Base-by-base conservation (phyloP, 2,797 vertebrate species). In the Pseudotriccus pelzelni region DNA sequence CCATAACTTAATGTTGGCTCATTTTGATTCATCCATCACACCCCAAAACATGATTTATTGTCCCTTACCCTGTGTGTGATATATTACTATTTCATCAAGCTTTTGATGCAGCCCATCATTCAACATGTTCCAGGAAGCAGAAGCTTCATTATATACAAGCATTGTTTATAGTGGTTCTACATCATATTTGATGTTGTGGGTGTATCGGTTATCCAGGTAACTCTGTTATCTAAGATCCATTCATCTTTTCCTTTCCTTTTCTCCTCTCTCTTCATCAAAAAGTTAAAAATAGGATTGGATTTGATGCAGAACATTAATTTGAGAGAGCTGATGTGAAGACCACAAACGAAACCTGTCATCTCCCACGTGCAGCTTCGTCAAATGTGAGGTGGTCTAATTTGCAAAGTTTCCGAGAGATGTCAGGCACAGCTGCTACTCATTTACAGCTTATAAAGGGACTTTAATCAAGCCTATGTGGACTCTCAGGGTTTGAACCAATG, bases 81-180 rank as follows among this genome's bases (percentile, higher is more conserved):
- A 52, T 52, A 95, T 73, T 82, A 78, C 44, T 73, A 22, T 87
- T 96, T 70, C 74, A 87, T 79, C 73, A 79, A 75, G 60, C 24
- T 92, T 87, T 93, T 84, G 86, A 92, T 92, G 49, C 13, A 74
- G 39, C 37, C 77, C 64, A 94, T 95, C 81, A 89, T 83, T 96
- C 92, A 97, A 70, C 17, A 13, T 23, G 10, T 67, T 64, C 30
- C 64, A 77, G 49, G 55, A 39, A 89, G 30, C 44, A 90, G 68
- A 92, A 77, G 4, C 41, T 82, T 72, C 84, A 68, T 34, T 80
- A 30, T 43, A 70, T 32, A 60, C 16, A 23, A 47, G 18, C 24
- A 46, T 59, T 84, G 83, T 82, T 95, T 94, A 39, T 39, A 62
- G 47, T 16, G 23, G 24, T 85, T 72, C 75, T 68, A 64, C 18